Evolutionary conservation across 2,888 invertebrate species (phyloP).

Genomic region (Pseudococcus jackbeardsleyi): DNA sequence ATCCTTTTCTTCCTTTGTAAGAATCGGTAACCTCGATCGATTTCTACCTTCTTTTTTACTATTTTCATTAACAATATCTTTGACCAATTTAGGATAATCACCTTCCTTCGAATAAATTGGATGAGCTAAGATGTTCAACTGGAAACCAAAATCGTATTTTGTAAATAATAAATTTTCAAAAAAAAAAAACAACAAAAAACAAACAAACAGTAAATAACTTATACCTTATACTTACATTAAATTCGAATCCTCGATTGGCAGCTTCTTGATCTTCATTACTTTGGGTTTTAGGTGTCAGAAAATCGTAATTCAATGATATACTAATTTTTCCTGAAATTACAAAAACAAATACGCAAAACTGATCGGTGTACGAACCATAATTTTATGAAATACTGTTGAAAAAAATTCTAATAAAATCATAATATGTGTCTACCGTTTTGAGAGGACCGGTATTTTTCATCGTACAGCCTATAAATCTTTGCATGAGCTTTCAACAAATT

Average conservation of each 20-base stretch:
- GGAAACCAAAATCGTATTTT: neutral
- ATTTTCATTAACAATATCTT: constrained; percentile 70
- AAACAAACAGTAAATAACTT: no score
- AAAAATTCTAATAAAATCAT: neutral
- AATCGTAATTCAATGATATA: constrained; percentile 74
- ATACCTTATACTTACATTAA: constrained; percentile 71
- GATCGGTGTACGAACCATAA: neutral
- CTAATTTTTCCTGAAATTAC: constrained; percentile 74
- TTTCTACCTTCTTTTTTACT: constrained; percentile 71
- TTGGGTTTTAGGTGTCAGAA: constrained; percentile 74
- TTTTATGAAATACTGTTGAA: neutral
- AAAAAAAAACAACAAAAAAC: no score
- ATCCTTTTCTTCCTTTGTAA: constrained; percentile 74
- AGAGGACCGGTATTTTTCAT: constrained; percentile 72
- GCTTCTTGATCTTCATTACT: constrained; percentile 73
- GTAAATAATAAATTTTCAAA: neutral
- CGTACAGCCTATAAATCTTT: constrained; percentile 76
- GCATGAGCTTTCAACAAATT: constrained; percentile 78
- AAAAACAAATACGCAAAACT: neutral
- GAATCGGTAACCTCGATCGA: constrained; percentile 71
- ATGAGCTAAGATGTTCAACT: constrained; percentile 68
- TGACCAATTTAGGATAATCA: constrained; percentile 73
- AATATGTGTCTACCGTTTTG: constrained; percentile 71
- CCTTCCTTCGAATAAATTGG: constrained; percentile 69
- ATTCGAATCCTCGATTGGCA: constrained; percentile 73